phyloP scores from a whole-genome alignment of 2,113 vertebrate species.

The Tenrec ecaudatus region DNA sequence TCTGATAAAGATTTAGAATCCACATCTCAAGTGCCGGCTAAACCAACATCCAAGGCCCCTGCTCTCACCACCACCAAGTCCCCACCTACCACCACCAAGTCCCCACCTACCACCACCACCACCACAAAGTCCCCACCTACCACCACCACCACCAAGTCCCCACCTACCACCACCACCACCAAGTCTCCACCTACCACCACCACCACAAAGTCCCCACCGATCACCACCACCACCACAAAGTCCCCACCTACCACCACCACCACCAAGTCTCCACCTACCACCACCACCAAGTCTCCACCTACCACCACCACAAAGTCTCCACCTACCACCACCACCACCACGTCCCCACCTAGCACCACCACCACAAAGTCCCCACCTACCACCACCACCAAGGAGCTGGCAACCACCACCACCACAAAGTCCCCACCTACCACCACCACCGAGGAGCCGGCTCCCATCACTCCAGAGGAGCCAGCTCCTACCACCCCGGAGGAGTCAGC shows the following conservation, averaged over 20 bases:
- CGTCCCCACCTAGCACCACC: too few species aligned
- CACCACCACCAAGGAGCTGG: too few species aligned
- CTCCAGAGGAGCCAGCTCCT: not conserved
- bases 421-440: not conserved
- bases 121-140: not conserved
- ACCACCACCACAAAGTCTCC: too few species aligned
- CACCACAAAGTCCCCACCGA: too few species aligned
- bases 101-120: fast-evolving
- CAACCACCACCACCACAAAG: too few species aligned
- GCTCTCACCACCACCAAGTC: not conserved
- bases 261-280: too few species aligned
- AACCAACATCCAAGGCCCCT: slow-evolving; percentile 50
- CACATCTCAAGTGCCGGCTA: slow-evolving; percentile 39
- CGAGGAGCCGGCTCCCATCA: not conserved
- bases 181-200: too few species aligned
- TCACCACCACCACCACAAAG: too few species aligned
- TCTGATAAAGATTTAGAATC: slow-evolving; percentile 29
- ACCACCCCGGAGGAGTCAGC: not conserved
- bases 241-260: too few species aligned
- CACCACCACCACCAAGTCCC: not conserved
- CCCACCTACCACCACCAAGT: not conserved
- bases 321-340: too few species aligned
- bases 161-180: fast-evolving
- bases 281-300: too few species aligned
- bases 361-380: too few species aligned